phyloP scores from a whole-genome alignment of 2,113 vertebrate species.

The Chaenocephalus aceratus region DNA sequence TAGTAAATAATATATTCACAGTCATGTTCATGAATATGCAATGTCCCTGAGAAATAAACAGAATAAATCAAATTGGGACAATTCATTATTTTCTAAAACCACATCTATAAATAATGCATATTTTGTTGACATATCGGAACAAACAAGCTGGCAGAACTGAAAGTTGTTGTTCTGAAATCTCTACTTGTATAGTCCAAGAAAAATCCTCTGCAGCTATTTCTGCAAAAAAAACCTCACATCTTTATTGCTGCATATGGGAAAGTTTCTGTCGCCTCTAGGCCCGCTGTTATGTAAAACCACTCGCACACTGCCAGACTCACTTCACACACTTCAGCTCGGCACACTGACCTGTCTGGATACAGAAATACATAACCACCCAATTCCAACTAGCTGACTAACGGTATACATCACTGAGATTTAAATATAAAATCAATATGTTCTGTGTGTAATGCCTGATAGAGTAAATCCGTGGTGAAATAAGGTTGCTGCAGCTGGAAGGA shows the following conservation, averaged over 20 bases:
- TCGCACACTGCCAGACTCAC: conserved; percentile 51
- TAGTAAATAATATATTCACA: too few species aligned
- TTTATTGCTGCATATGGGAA: conserved; percentile 13
- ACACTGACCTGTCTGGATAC: conserved; percentile 45
- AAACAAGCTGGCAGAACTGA: not conserved
- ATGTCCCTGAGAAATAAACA: too few species aligned
- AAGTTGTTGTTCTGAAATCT: conserved; percentile 2
- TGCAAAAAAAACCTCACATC: not conserved
- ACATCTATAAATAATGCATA: not conserved
- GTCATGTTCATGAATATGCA: too few species aligned
- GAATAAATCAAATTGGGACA: too few species aligned
- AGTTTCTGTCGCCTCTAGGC: conserved; percentile 23
- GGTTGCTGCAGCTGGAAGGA: not conserved
- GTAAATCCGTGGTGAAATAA: not conserved
- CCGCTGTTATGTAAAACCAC: conserved; percentile 52
- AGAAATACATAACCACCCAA: conserved; percentile 34
- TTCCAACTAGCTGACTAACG: conserved; percentile 12
- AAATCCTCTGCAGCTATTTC: conserved; percentile 8
- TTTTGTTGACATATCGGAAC: not conserved
- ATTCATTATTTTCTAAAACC: not conserved
- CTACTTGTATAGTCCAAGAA: not conserved
- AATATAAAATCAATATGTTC: not conserved
- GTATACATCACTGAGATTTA: not conserved
- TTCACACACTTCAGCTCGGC: conserved; percentile 38
- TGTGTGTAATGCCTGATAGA: not conserved